Conservation (phyloP, 2,113 vertebrate genomes). For the Cebidichthys violaceus region DNA sequence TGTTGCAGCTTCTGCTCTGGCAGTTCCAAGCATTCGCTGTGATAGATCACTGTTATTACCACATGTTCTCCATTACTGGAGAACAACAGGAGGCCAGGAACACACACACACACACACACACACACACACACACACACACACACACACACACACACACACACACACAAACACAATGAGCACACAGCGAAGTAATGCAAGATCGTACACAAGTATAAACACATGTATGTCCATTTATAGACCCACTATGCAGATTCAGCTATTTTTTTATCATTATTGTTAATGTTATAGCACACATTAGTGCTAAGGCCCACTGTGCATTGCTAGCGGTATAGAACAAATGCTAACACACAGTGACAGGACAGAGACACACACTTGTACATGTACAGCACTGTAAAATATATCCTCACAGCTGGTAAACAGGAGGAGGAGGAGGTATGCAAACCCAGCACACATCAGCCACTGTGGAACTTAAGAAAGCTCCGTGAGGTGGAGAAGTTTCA, state of each 20-base stretch:
- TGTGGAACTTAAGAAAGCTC: conserved; percentile 27
- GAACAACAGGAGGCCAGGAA: conserved; percentile 51
- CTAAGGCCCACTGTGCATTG: neutral
- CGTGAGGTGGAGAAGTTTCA: conserved; percentile 4
- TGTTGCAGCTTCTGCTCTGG: conserved; percentile 71
- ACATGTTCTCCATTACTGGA: conserved; percentile 75
- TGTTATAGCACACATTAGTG: neutral
- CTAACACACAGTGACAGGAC: neutral
- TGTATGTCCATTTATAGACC: neutral
- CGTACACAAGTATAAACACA: neutral
- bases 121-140: conserved; percentile 17
- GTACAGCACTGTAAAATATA: neutral
- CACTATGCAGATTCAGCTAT: neutral
- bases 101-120: conserved; percentile 8
- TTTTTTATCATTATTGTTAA: neutral
- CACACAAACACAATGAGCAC: conserved; percentile 12
- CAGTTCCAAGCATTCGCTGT: conserved; percentile 50
- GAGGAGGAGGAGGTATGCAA: neutral
- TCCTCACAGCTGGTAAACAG: neutral
- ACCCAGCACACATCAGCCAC: neutral
- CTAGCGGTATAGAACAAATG: neutral
- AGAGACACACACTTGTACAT: neutral
- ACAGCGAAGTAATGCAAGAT: neutral
- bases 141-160: conserved; percentile 13
- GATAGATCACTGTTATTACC: conserved; percentile 80